Evolutionary conservation across 37 sponge, comb jelly and placozoan genomes (phyloP).

Genomic region (Theonella swinhoei): DNA sequence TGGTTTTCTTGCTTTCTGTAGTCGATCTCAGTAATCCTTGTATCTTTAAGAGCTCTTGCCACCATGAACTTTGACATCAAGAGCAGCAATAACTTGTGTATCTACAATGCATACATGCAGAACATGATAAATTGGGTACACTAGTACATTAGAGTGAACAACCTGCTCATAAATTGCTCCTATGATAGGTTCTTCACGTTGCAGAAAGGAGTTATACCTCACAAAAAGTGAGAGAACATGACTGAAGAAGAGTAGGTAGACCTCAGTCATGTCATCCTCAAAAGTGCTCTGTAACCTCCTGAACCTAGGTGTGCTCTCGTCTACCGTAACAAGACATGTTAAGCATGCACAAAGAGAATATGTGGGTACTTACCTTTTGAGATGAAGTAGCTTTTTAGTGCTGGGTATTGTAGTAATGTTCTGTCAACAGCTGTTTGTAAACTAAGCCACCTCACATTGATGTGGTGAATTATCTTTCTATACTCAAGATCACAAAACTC

Average conservation of each 20-base stretch:
- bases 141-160: too few species aligned
- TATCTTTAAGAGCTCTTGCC: background rate
- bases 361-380: background rate
- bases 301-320: slow-evolving; percentile 1
- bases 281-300: slow-evolving; percentile 1
- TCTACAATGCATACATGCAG: slow-evolving; percentile 1
- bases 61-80: slow-evolving; percentile 6
- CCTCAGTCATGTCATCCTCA: slow-evolving; percentile 25
- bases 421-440: slow-evolving; percentile 24
- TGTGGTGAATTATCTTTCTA: slow-evolving; percentile 27
- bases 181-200: slow-evolving; percentile 39
- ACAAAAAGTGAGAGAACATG: slow-evolving; percentile 29
- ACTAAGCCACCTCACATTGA: slow-evolving; percentile 40
- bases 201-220: slow-evolving; percentile 29
- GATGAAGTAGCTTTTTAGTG: slow-evolving; percentile 27
- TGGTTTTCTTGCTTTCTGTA: slow-evolving; percentile 7
- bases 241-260: slow-evolving; percentile 29
- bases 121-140: too few species aligned
- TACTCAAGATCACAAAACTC: slow-evolving; percentile 33
- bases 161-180: slow-evolving; percentile 5
- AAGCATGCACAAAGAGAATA: background rate
- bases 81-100: slow-evolving; percentile 7
- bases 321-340: background rate
- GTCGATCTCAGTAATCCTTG: too few species aligned
- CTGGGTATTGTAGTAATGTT: slow-evolving; percentile 12